These are phyloP conservation scores for Otocyon megalotis DNA, from an alignment of 2,113 vertebrate species.

Conservation along the genomic window DNA sequence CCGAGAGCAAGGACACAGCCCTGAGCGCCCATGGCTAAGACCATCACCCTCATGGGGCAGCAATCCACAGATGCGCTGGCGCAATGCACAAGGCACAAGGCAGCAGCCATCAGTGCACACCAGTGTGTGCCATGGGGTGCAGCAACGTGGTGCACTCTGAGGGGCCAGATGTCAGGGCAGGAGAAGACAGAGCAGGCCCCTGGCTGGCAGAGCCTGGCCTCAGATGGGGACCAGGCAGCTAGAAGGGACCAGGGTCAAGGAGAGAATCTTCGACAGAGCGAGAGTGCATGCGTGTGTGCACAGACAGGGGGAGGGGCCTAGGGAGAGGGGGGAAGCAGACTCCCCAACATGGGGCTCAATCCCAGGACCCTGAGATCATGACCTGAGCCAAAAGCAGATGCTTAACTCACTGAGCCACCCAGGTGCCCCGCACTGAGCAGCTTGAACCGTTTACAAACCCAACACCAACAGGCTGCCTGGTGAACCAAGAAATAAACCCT, in stretches of 20 bases:
- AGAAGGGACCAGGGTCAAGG: not conserved
- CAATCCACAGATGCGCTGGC: fast-evolving
- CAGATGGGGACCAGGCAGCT: not conserved
- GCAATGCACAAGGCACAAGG: fast-evolving
- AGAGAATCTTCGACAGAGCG: fast-evolving
- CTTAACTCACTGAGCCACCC: too few species aligned
- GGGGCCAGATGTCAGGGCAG: not conserved
- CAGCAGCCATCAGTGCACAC: not conserved
- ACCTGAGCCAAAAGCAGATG: too few species aligned
- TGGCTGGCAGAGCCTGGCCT: not conserved
- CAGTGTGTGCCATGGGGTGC: not conserved
- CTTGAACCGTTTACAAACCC: fast-evolving
- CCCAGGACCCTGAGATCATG: too few species aligned
- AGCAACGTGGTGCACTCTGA: not conserved
- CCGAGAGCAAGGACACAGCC: not conserved
- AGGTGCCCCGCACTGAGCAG: too few species aligned
- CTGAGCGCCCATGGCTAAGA: fast-evolving
- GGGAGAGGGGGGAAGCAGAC: too few species aligned
- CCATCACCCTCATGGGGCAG: not conserved
- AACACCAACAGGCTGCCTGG: not conserved
- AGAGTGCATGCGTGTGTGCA: too few species aligned
- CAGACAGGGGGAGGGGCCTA: too few species aligned
- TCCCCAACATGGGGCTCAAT: too few species aligned
- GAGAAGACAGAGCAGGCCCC: not conserved
- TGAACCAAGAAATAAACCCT: not conserved